Evolutionary conservation across 2,888 invertebrate genomes (phyloP), one percentile per base, ranked within the genome.

Genomic region (Dendrolimus houi): DNA sequence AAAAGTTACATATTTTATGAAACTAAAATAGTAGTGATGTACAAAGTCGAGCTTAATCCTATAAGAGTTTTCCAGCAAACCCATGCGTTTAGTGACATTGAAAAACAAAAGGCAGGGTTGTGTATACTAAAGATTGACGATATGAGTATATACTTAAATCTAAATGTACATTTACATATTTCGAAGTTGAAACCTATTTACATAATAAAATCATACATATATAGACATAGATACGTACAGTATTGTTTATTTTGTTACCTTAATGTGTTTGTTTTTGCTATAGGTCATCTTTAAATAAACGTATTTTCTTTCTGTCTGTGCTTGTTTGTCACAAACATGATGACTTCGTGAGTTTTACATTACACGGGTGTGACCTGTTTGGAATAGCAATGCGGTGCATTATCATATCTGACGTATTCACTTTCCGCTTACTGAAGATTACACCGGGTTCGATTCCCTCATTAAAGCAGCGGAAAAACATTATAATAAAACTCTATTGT

Each of bases 311-410:
- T 42, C 47, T 41, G 12, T n/a, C 47, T 42, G 41, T 29, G 29
- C 9, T 47, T 47, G 47, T 47, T 10, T 12, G 47, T 47, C 12
- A 47, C 12, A 47, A 10, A 47, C 47, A 47, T 12, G 47, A 47
- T 47, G 47, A 59, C 62, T 58, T 60, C 64, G 60, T 57, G 55
- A 58, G 54, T 55, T 59, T 47, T 29, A 54, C 40, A 12, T 9
- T 41, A 54, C 13, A 41, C n/a, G 41, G 54, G 12, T 41, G n/a
- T 12, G 13, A 13, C 41, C 54, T 41, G 41, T 12, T 54, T 41
- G 40, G 54, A 13, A 53, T 56, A 56, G 13, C 53, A 41, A 41
- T 47, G 47, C 42, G 17, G 14, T 53, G 53, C 41, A 56, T 57
- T 40, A 55, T 57, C 47, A 54, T 47, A 47, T 9, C 47, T 9